Percentiles rank a stretch among this genome's conserved stretches.
phyloP scores from a whole-genome alignment of 1,140 invertebrate species.

The Eulimnadia texana region DNA sequence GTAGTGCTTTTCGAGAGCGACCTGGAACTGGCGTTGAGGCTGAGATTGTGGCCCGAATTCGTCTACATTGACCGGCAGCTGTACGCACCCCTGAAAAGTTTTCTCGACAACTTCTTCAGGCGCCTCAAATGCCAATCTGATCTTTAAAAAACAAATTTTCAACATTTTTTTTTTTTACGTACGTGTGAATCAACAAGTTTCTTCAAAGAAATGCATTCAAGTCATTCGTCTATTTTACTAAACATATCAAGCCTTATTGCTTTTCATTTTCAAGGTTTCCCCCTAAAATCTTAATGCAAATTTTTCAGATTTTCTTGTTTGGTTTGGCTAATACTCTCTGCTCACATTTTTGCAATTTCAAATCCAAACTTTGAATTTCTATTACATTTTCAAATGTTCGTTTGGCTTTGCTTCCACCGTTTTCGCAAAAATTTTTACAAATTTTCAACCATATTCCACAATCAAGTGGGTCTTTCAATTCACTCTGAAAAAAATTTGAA shows the following conservation, averaged over 20 bases:
- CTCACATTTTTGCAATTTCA: too few relatives aligned
- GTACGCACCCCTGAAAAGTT: neutral
- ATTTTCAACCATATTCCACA: too few relatives aligned
- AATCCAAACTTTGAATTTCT: neutral
- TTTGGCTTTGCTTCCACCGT: too few relatives aligned
- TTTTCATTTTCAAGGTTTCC: too few relatives aligned
- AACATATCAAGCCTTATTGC: neutral
- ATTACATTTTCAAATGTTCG: neutral
- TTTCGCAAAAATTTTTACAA: too few relatives aligned
- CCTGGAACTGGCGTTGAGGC: neutral
- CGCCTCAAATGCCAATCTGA: neutral
- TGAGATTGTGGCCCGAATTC: slow-evolving; percentile 6
- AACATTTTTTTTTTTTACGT: neutral
- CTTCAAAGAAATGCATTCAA: too few relatives aligned
- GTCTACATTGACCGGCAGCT: slow-evolving; percentile 3
- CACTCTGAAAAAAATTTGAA: neutral
- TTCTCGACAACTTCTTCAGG: neutral
- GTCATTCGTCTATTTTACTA: neutral
- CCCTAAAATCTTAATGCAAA: too few relatives aligned
- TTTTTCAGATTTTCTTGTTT: too few relatives aligned
- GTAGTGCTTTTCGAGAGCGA: slow-evolving; percentile 5
- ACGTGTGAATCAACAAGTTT: too few relatives aligned
- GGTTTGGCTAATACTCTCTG: too few relatives aligned
- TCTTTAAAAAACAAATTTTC: neutral
- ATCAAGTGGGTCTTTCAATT: neutral